Conservation (phyloP, 1,140 invertebrate species). For the Brachionus manjavacas region DNA sequence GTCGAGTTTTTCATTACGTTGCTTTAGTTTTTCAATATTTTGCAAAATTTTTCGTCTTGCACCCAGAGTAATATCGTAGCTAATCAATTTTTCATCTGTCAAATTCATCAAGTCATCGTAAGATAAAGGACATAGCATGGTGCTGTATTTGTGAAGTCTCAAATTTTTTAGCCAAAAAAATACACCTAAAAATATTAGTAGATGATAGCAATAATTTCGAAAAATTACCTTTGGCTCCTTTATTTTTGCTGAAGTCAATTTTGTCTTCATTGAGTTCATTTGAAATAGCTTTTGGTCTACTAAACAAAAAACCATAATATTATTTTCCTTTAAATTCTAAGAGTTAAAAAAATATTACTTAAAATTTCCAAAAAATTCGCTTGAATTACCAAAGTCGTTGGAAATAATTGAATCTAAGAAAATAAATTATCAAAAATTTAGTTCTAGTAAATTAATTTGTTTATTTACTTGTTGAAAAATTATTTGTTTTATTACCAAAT, state of each 20-base stretch:
- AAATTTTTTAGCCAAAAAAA: conserved; percentile 4
- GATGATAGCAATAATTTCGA: no score
- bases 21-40: conserved; percentile 3
- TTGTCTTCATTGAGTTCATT: neutral
- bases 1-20: neutral
- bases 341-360: no score
- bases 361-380: neutral
- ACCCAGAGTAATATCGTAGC: neutral
- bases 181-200: neutral
- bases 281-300: neutral
- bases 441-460: neutral
- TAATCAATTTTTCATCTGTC: conserved; percentile 8
- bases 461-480: conserved; percentile 8
- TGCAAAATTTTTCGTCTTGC: conserved; percentile 18
- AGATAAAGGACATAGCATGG: neutral
- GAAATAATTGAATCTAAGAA: neutral
- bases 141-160: conserved; percentile 22
- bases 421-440: neutral
- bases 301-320: no score
- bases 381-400: neutral
- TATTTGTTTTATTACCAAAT: neutral
- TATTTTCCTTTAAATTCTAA: no score
- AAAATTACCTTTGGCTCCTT: neutral
- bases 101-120: conserved; percentile 34
- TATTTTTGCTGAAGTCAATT: neutral